Conservation (phyloP, 2,797 vertebrate genomes). For the Coregonus suidteri region DNA sequence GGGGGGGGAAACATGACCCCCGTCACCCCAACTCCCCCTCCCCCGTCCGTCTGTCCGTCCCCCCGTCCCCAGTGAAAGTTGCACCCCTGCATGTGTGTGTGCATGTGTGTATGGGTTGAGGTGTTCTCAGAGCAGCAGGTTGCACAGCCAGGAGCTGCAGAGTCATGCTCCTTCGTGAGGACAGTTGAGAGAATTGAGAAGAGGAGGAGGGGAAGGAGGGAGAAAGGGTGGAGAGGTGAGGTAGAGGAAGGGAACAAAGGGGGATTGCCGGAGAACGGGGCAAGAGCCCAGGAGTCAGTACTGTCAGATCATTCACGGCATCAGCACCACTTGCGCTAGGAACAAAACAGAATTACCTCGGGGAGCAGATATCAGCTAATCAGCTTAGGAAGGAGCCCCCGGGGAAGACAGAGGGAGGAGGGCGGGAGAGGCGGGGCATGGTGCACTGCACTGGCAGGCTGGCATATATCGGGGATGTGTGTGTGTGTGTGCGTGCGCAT, state of each 20-base stretch:
- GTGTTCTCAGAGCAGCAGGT: slow-evolving; percentile 39
- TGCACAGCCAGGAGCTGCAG: slow-evolving; percentile 31
- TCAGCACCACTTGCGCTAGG: slow-evolving; percentile 55
- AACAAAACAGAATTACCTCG: slow-evolving; percentile 71
- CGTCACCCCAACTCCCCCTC: too few relatives aligned
- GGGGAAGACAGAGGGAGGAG: slow-evolving; percentile 36
- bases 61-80: too few relatives aligned
- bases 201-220: slow-evolving; percentile 11
- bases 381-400: slow-evolving; percentile 67
- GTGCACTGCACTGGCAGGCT: slow-evolving; percentile 51
- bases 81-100: not conserved
- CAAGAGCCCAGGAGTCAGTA: slow-evolving; percentile 58
- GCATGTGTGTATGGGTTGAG: slow-evolving; percentile 18
- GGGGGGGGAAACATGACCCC: too few relatives aligned
- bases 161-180: slow-evolving; percentile 29
- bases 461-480: slow-evolving; percentile 41
- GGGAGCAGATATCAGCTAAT: slow-evolving; percentile 72
- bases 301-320: slow-evolving; percentile 76
- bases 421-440: slow-evolving; percentile 23
- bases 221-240: slow-evolving; percentile 27
- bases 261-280: slow-evolving; percentile 17
- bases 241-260: too few relatives aligned
- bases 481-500: slow-evolving; percentile 16
- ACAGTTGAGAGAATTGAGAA: too few relatives aligned
- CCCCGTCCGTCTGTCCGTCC: too few relatives aligned